Evolutionary conservation across 2,888 invertebrate genomes (phyloP), one percentile per base, ranked within the genome.

Genomic region (Drosophila melanosoma): DNA sequence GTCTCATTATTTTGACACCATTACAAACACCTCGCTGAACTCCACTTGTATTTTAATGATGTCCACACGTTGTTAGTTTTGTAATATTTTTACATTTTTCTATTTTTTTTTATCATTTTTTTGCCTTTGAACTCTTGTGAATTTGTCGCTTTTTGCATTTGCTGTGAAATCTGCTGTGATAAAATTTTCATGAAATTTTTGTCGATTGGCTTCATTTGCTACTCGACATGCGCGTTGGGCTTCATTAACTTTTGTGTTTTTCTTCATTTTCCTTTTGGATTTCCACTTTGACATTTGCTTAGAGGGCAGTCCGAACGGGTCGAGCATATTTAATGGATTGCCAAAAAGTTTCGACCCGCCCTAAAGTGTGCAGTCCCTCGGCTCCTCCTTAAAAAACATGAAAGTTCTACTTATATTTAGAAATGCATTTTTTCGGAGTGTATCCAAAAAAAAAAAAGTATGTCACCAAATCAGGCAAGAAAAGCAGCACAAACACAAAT

Each of bases 181-280:
- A 51, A 63, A 15, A 76, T 45, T 64, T 57, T 17, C 20, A 64
- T 57, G 60, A 58, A 61, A 23, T 56, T 45, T 45, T 69, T 51
- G 33, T 76, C 78, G 71, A 89, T 85, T 89, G 90, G 88, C 88
- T 74, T 87, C 77, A 85, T 85, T 87, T 82, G 69, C 68, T 76
- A 72, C 66, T 74, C 67, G 72, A 65, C 85, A 89, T 87, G 85
- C 86, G 74, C 88, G 74, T 82, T 82, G 70, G 60, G 85, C 88
- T 87, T 85, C 85, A 85, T 85, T 85, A 85, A 87, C 78, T 80
- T 87, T 77, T 73, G 63, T 62, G 33, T 48, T 42, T 45, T 10
- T 8, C n/a, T 29, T 12, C 8, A 29, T 29, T 23, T 15, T 23
- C 23, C 15, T 62, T 54, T 69, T 57, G 3, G 59, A 62, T 40